A percentile compares a stretch with the other conserved stretches of the same genome.
These are phyloP conservation scores for Dicroscelio sp. DNA, from an alignment of 2,888 invertebrate genomes.

Conservation along the genomic window DNA sequence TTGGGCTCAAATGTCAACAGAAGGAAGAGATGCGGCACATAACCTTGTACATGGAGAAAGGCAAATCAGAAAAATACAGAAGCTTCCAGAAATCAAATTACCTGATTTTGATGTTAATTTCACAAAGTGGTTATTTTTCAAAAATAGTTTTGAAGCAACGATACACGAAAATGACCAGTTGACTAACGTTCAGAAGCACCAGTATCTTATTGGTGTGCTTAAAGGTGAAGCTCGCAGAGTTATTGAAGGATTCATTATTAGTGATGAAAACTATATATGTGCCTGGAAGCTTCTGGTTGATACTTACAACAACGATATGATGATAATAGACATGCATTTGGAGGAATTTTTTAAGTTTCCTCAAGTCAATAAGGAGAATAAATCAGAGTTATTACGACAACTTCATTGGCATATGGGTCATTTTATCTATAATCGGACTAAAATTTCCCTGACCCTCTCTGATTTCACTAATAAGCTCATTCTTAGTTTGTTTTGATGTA, in stretches of 20 bases:
- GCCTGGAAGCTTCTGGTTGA: background rate
- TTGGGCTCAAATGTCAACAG: background rate
- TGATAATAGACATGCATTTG: slow-evolving; percentile 19
- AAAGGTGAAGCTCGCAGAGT: background rate
- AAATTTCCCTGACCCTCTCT: too few species aligned
- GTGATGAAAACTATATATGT: slow-evolving; percentile 1
- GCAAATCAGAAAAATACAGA: background rate
- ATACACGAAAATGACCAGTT: background rate
- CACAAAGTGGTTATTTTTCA: background rate
- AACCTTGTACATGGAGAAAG: background rate
- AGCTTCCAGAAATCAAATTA: slow-evolving; percentile 10
- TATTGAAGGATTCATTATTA: background rate
- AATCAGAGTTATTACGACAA: background rate
- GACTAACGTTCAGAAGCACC: background rate
- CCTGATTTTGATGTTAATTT: background rate
- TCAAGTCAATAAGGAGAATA: background rate
- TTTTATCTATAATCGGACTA: too few species aligned
- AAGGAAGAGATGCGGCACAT: background rate
- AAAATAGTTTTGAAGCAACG: background rate
- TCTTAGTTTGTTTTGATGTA: too few species aligned
- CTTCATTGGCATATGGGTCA: background rate
- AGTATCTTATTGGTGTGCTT: background rate
- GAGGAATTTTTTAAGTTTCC: slow-evolving; percentile 24
- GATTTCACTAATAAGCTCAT: too few species aligned
- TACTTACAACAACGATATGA: background rate